Percentiles rank a stretch among this genome's conserved stretches.
Evolutionary conservation across 2,888 invertebrate species (phyloP).

Genomic region (Sisyra nigra): DNA sequence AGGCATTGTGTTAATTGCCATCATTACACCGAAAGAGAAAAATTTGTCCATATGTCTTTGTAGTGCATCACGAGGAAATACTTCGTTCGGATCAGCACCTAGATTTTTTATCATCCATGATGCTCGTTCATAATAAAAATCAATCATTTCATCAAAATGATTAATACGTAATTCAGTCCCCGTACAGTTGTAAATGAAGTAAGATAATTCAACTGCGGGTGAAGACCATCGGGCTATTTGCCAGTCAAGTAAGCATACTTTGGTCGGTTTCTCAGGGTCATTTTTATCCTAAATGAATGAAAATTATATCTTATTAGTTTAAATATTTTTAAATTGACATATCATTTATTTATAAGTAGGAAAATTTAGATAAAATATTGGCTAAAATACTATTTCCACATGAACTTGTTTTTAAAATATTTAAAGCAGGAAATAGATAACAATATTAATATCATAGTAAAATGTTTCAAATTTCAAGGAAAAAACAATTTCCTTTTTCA

Average conservation of each 20-base stretch:
- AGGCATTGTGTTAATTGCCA: not conserved
- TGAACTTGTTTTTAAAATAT: too few species aligned
- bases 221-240: not conserved
- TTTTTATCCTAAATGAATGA: slow-evolving; percentile 1
- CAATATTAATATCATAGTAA: too few species aligned
- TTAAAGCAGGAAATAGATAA: too few species aligned
- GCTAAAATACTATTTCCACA: too few species aligned
- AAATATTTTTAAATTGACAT: not conserved
- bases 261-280: not conserved
- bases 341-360: too few species aligned
- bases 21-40: slow-evolving; percentile 3
- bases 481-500: too few species aligned
- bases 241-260: slow-evolving; percentile 5
- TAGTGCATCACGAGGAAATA: slow-evolving; percentile 1
- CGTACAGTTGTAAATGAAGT: slow-evolving; percentile 4
- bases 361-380: too few species aligned
- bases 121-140: slow-evolving; percentile 3
- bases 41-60: slow-evolving; percentile 5
- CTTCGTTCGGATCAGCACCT: not conserved
- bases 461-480: too few species aligned
- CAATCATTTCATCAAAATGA: slow-evolving; percentile 2
- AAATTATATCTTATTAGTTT: not conserved
- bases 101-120: not conserved
- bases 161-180: not conserved
- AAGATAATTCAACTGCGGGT: slow-evolving; percentile 4